Base-by-base conservation (phyloP, 2,888 invertebrate species). In the Caenorhabditis becei region DNA sequence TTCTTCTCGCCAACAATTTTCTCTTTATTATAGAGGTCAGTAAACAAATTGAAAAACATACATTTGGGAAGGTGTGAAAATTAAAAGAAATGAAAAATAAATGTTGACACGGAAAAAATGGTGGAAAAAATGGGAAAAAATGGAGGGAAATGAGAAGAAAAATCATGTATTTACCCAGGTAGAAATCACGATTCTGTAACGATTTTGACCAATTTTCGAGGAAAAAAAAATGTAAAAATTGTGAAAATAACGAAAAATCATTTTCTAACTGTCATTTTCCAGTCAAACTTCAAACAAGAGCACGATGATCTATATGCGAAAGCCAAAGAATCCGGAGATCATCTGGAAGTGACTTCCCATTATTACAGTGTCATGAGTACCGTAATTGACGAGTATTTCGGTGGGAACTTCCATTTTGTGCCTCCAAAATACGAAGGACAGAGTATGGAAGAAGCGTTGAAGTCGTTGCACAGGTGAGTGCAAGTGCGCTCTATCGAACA, bases 331-430 rank as follows among this genome's bases (percentile, higher is more conserved):
- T 70, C 81, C 18, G 86, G 83, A 1, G 80, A 89, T 62, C 87
- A 90, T 79, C 72, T 83, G 53, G 80, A 80, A 41, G 89, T 90
- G 37, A 90, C 90, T 1, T 77, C 88, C 10, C 90, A 90, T 78
- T 90, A 90, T 80, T 90, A 90, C 59, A 88, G 88, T 53, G 89
- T 90, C 18, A 90, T 90, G 91, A 89, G 89, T 35, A 85, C 80
- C n/a, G 90, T 90, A 44, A 91, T 90, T 51, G 88, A 91, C 41
- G 84, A 89, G 44, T 91, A 90, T 72, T 90, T 90, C 70, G 88
- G 88, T 26, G 89, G 90, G 41, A 90, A 89, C 69, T 90, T 90
- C 66, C 90, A 90, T 70, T 90, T 90, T 67, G 90, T 89, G 8
- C 86, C 90, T 8, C 90, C 90, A 7, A 58, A 72, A 23, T 67